Evolutionary conservation across 2,888 invertebrate genomes (phyloP).

Genomic region (Noctua fimbriata): DNA sequence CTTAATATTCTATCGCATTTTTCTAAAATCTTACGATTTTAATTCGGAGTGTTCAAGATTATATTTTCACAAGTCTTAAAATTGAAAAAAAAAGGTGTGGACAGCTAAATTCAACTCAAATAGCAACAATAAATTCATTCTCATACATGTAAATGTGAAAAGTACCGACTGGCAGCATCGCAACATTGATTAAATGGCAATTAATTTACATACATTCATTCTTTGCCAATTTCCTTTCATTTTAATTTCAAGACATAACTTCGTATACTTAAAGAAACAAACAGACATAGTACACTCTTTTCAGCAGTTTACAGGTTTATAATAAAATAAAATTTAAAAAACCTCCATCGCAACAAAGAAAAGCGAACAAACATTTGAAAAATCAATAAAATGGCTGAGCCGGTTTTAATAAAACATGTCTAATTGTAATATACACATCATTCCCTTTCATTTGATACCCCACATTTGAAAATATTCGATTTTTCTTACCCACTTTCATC

Average conservation of each 20-base stretch:
- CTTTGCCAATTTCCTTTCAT: background rate
- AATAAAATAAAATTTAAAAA: too few species aligned
- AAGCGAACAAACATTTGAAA: too few species aligned
- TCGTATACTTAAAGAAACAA: background rate
- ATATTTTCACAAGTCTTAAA: too few species aligned
- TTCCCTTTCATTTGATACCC: too few species aligned
- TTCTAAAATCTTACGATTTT: background rate
- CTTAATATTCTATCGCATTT: background rate
- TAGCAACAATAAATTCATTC: background rate
- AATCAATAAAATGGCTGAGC: too few species aligned
- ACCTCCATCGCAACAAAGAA: too few species aligned
- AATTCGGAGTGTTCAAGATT: background rate
- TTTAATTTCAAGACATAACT: background rate
- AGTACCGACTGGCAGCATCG: background rate
- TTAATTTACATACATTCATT: background rate
- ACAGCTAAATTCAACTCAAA: background rate
- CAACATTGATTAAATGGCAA: background rate
- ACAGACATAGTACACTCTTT: background rate
- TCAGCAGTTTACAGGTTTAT: conserved; percentile 21
- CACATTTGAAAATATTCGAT: too few species aligned
- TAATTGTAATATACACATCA: too few species aligned
- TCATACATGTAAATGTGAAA: background rate
- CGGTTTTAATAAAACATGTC: too few species aligned
- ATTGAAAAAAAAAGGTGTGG: too few species aligned
- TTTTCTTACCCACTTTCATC: too few species aligned